These are phyloP conservation scores for Opisthocomus hoazin DNA, from an alignment of 2,113 vertebrate genomes.

Conservation along the genomic window DNA sequence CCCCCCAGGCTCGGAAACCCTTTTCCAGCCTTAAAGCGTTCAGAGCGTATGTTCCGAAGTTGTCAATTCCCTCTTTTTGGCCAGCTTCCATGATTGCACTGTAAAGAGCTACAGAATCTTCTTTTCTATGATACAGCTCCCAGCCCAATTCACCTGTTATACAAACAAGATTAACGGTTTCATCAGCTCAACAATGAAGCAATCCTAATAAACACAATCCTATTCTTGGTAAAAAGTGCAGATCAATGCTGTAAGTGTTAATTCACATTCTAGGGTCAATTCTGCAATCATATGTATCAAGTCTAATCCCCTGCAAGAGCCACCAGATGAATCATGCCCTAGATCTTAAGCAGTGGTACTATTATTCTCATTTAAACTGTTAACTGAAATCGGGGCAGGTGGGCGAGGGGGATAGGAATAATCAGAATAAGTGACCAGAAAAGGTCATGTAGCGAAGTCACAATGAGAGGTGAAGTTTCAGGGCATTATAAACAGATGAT, in stretches of 20 bases:
- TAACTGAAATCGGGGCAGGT: neutral
- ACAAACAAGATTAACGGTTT: neutral
- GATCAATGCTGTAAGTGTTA: neutral
- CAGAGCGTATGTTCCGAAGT: constrained; percentile 94
- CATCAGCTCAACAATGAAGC: neutral
- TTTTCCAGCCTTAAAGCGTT: constrained; percentile 90
- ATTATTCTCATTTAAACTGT: neutral
- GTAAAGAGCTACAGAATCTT: constrained; percentile 82
- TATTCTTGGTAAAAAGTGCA: neutral
- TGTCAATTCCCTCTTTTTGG: constrained; percentile 86
- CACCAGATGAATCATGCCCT: neutral
- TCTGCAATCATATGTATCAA: neutral
- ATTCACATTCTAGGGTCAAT: neutral
- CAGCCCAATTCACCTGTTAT: constrained; percentile 91
- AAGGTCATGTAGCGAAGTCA: neutral
- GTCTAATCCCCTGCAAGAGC: neutral
- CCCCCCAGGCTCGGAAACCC: constrained; percentile 94
- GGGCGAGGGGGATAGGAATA: no score
- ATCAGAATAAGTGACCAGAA: neutral
- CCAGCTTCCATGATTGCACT: constrained; percentile 86
- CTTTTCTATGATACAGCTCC: constrained; percentile 89
- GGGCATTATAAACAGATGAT: neutral
- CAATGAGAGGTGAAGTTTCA: neutral
- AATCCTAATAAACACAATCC: neutral
- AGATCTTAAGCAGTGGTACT: neutral